These are phyloP conservation scores for Ellobium chinense DNA, from an alignment of 2,888 invertebrate species.

Conservation along the genomic window DNA sequence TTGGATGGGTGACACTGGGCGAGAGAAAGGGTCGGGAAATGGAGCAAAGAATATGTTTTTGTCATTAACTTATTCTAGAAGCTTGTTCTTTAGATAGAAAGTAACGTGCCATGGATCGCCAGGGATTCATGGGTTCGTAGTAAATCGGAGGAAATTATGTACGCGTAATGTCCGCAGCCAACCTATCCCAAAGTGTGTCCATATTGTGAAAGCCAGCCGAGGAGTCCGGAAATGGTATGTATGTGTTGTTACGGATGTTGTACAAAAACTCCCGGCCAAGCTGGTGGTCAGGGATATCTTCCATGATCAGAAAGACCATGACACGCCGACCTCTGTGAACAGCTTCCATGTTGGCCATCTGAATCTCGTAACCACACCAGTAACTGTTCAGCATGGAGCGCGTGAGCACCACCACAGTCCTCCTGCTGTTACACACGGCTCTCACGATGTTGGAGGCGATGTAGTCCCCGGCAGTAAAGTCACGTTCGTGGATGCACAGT, in stretches of 20 bases:
- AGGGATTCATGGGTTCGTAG: no score
- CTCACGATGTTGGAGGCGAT: slow-evolving; percentile 41
- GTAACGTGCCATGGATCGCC: no score
- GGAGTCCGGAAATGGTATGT: not conserved
- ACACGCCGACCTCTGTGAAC: slow-evolving; percentile 10
- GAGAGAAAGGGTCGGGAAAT: no score
- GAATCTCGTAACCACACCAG: slow-evolving; percentile 45
- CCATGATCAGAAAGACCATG: slow-evolving; percentile 30
- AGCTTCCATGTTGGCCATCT: slow-evolving; percentile 44
- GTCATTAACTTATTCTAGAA: no score
- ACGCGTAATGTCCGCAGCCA: not conserved
- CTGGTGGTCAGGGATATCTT: not conserved
- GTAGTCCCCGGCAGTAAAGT: slow-evolving; percentile 30
- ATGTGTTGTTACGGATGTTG: slow-evolving; percentile 16
- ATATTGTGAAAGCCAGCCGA: not conserved
- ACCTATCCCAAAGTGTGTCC: not conserved
- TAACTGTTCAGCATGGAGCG: slow-evolving; percentile 19
- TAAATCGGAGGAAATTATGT: no score
- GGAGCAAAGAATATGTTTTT: no score
- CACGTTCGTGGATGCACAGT: slow-evolving; percentile 7
- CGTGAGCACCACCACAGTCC: slow-evolving; percentile 43
- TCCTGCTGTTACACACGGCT: slow-evolving; percentile 31
- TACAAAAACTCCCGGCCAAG: not conserved
- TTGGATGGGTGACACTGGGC: no score
- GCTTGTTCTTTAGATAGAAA: no score